Conservation (phyloP, 2,113 vertebrate genomes). For the Stegastes partitus region DNA sequence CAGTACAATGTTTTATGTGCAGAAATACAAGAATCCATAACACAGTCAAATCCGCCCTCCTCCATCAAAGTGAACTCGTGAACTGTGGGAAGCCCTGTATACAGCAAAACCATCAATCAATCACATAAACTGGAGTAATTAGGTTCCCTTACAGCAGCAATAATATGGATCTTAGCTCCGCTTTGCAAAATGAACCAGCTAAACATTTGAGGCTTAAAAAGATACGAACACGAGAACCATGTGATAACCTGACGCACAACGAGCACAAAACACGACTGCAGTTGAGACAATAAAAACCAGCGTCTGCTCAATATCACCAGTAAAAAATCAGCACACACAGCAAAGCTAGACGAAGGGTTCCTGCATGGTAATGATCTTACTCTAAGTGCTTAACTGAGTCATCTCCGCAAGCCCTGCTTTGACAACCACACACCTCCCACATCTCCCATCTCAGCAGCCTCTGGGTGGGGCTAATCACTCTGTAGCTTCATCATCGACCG, state of each 20-base stretch:
- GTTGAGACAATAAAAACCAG: conserved; percentile 65
- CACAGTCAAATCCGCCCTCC: neutral
- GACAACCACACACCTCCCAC: conserved; percentile 77
- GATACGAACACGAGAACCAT: conserved; percentile 28
- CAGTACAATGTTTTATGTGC: neutral
- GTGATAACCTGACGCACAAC: conserved; percentile 43
- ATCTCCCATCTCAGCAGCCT: conserved; percentile 65
- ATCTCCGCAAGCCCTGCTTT: conserved; percentile 65
- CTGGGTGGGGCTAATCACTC: conserved; percentile 76
- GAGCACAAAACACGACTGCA: conserved; percentile 29
- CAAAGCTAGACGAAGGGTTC: conserved; percentile 63
- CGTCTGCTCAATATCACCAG: conserved; percentile 67
- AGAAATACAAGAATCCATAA: conserved; percentile 3
- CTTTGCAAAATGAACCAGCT: conserved; percentile 51
- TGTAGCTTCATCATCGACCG: conserved; percentile 70
- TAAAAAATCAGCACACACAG: conserved; percentile 66
- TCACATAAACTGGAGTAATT: conserved; percentile 58
- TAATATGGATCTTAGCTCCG: conserved; percentile 49
- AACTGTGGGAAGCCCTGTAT: conserved; percentile 17
- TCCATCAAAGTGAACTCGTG: conserved; percentile 21
- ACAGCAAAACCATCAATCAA: conserved; percentile 46
- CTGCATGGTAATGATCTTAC: conserved; percentile 76
- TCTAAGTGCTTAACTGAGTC: conserved; percentile 79
- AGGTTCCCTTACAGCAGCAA: conserved; percentile 53
- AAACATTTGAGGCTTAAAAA: conserved; percentile 22